phyloP scores from a whole-genome alignment of 2,888 invertebrate genomes.

The Melieria picta region DNA sequence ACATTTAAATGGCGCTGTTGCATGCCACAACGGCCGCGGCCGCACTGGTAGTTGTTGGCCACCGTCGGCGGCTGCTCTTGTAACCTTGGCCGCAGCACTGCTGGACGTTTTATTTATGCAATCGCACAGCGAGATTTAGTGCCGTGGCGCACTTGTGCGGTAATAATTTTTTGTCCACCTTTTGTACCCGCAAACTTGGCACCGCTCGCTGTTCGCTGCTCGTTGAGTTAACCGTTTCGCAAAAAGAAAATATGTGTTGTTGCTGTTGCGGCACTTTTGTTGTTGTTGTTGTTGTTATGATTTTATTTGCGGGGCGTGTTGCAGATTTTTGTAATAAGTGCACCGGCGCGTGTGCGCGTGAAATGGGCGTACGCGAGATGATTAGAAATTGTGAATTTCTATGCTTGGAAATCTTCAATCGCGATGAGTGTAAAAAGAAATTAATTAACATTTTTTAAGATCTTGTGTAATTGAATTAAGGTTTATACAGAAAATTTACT shows the following conservation, averaged over 20 bases:
- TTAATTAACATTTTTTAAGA: too few species aligned
- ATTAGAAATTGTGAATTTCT: too few species aligned
- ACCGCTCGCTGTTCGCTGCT: too few species aligned
- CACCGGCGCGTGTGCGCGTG: too few species aligned
- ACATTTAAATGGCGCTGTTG: not conserved
- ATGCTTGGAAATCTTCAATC: too few species aligned
- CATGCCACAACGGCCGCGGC: not conserved
- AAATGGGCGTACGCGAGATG: too few species aligned
- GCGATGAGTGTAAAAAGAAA: too few species aligned
- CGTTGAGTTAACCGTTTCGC: too few species aligned
- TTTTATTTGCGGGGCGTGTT: too few species aligned
- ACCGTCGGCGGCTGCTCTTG: not conserved
- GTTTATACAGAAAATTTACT: too few species aligned
- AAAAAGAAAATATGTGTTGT: not conserved
- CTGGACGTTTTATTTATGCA: conserved; percentile 15
- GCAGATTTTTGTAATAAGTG: too few species aligned
- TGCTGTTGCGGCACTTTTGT: not conserved
- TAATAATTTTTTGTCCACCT: conserved; percentile 17
- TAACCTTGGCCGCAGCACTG: conserved; percentile 17
- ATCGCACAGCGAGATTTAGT: conserved; percentile 11
- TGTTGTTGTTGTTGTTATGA: not conserved
- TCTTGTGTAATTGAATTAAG: too few species aligned
- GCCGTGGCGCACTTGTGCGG: conserved; percentile 15
- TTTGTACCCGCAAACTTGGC: not conserved
- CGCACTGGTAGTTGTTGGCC: not conserved